phyloP scores from a whole-genome alignment of 2,113 vertebrate species.

The Elanoides forficatus region DNA sequence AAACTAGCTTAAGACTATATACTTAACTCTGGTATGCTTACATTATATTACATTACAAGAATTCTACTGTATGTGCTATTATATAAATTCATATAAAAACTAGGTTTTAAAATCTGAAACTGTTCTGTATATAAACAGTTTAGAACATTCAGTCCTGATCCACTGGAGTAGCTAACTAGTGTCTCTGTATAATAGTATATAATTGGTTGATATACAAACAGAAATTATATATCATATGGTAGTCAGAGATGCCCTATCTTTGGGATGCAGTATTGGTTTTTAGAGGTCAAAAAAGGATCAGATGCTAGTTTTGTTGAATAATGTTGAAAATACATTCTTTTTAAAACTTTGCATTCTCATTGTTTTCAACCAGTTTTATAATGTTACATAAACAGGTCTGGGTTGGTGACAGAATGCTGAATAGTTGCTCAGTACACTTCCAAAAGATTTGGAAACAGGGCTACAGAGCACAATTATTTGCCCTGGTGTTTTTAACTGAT shows the following conservation, averaged over 20 bases:
- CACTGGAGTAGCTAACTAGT: neutral
- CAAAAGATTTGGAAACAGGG: neutral
- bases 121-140: neutral
- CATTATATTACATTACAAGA: neutral
- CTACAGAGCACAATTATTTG: neutral
- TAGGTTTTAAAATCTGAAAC: neutral
- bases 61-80: neutral
- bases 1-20: neutral
- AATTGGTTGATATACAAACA: neutral
- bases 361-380: neutral
- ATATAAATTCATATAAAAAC: neutral
- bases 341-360: neutral
- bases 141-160: neutral
- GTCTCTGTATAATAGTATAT: neutral
- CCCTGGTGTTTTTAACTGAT: neutral
- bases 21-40: neutral
- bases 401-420: neutral
- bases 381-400: neutral
- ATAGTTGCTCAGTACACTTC: neutral
- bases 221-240: neutral
- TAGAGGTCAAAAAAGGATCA: neutral
- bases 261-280: neutral
- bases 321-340: neutral
- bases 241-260: neutral
- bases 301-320: neutral